These are phyloP conservation scores for Chaetura pelagica DNA, from an alignment of 2,113 vertebrate genomes.

Conservation along the genomic window DNA sequence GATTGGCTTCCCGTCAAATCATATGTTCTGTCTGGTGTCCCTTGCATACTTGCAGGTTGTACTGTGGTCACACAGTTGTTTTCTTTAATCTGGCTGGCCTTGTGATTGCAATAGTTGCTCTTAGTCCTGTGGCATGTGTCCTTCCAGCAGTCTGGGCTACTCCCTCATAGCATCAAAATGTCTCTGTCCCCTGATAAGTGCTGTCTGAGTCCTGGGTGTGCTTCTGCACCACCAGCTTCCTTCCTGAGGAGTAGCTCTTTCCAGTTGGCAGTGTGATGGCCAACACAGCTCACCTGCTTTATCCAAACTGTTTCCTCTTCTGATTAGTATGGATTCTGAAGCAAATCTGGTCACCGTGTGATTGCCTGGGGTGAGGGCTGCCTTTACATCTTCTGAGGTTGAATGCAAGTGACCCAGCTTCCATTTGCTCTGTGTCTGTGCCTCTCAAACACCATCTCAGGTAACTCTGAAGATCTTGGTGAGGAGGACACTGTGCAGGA, in stretches of 20 bases:
- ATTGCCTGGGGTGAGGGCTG: background rate
- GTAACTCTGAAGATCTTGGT: background rate
- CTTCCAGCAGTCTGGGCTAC: background rate
- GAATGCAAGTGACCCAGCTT: background rate
- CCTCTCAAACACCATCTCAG: background rate
- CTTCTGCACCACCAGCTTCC: background rate
- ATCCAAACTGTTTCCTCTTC: background rate
- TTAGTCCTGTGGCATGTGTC: background rate
- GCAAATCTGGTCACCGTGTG: background rate
- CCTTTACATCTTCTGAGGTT: background rate
- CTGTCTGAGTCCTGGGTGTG: background rate
- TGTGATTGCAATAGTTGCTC: background rate
- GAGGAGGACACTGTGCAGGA: background rate
- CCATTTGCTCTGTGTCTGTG: background rate
- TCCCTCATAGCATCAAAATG: background rate
- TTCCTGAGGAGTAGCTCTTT: background rate
- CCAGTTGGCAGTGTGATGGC: background rate
- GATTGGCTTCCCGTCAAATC: background rate
- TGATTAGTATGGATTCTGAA: background rate
- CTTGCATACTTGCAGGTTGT: background rate
- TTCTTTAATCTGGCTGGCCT: background rate
- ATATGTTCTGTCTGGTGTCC: background rate
- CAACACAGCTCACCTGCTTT: background rate
- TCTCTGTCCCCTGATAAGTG: background rate
- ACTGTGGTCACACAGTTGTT: background rate